Evolutionary conservation across 2,113 vertebrate genomes (phyloP).

Genomic region (Dryoscopus gambensis): DNA sequence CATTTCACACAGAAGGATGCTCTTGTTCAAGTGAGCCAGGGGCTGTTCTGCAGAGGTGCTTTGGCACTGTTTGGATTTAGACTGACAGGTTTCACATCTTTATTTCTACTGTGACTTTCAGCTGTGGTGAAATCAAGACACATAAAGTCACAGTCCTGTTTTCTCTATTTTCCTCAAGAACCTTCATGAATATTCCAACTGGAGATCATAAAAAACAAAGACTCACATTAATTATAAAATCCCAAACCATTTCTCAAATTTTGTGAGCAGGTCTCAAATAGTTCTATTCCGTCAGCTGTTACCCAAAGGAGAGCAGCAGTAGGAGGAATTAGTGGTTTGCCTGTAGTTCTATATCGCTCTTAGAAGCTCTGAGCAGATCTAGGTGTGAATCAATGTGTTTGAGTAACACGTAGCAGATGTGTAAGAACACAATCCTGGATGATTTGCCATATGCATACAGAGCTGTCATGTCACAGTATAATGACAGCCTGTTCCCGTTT

Average conservation of each 20-base stretch:
- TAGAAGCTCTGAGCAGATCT: not conserved
- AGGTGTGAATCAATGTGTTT: not conserved
- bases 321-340: not conserved
- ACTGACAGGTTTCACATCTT: not conserved
- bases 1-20: not conserved
- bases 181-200: not conserved
- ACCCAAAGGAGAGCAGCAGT: not conserved
- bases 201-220: not conserved
- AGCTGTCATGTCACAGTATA: not conserved
- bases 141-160: not conserved
- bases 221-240: not conserved
- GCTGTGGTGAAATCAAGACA: not conserved
- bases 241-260: not conserved
- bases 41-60: not conserved
- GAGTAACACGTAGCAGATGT: not conserved
- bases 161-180: not conserved
- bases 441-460: not conserved
- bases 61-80: not conserved
- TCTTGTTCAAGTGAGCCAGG: not conserved
- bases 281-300: not conserved
- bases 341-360: not conserved
- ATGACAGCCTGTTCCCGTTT: not conserved
- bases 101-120: not conserved
- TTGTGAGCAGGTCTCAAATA: not conserved
- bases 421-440: not conserved